Evolutionary conservation across 2,113 vertebrate species (phyloP), one percentile per base, ranked within the genome.

Genomic region (Microcebus griseorufus): DNA sequence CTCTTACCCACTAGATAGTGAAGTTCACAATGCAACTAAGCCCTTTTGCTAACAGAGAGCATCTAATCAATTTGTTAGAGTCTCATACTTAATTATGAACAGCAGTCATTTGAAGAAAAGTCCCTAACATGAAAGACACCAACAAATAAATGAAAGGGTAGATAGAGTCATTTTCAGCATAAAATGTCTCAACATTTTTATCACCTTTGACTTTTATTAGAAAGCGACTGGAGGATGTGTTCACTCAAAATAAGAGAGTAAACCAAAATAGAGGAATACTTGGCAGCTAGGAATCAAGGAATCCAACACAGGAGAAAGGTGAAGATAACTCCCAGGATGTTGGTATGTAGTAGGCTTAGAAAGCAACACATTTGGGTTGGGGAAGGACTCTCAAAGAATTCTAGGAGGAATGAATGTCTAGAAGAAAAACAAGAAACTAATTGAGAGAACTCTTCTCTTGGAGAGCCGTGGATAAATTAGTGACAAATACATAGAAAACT

Each of bases 401-500:
- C 27, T 60, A 48, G 20, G 22, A 73, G 8, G 12, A 18, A n/a
- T 48, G 39, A 18, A 48, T 48, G 39, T 48, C 8, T 64, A 22
- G 32, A 17, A 76, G 62, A 87, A 75, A 80, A 67, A 67, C 5
- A 76, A 70, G 67, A 87, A 93, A 81, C 17, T 48, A 65, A 85
- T 20, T 70, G 23, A 53, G 39, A 93, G 58, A 6, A 5, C 82
- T 90, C 86, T 70, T 75, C 89, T 87, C 14, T 95, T 76, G 53
- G 25, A 78, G 37, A 81, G n/a, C 7, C 51, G 90, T 18, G 48
- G 45, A 69, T 90, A 6, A 75, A 70, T 62, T 83, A 62, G 37
- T 93, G 67, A 62, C 45, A 86, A 93, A 76, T 75, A 93, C 64
- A 65, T 34, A 89, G 55, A 80, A 65, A 90, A 87, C 53, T 32